phyloP scores from a whole-genome alignment of 2,888 invertebrate genomes.

The Apeira syringaria region DNA sequence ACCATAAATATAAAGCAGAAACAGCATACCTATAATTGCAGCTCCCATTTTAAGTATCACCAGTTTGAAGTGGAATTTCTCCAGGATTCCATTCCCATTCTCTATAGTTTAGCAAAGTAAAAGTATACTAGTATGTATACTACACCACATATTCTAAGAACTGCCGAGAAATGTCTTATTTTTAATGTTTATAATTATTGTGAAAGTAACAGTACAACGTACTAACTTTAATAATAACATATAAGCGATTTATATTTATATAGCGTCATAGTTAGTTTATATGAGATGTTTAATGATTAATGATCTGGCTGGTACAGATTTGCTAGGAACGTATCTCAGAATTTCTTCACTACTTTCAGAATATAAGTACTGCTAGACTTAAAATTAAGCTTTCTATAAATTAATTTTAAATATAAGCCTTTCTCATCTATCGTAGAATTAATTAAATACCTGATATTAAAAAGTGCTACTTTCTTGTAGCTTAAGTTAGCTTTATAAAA shows the following conservation, averaged over 20 bases:
- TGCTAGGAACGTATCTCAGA: slow-evolving; percentile 21
- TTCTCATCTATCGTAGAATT: slow-evolving; percentile 11
- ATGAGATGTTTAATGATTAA: slow-evolving; percentile 1
- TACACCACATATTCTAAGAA: slow-evolving; percentile 7
- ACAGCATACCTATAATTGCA: too few relatives aligned
- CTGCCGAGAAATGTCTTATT: slow-evolving; percentile 39
- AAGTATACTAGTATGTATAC: too few relatives aligned
- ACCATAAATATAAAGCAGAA: too few relatives aligned
- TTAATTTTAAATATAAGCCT: slow-evolving; percentile 19
- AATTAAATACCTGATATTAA: neutral
- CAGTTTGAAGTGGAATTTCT: too few relatives aligned
- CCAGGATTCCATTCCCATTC: too few relatives aligned
- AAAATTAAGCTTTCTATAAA: slow-evolving; percentile 31
- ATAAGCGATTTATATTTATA: too few relatives aligned
- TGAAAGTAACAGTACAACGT: slow-evolving; percentile 17
- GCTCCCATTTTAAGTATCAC: too few relatives aligned
- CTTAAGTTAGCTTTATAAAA: too few relatives aligned
- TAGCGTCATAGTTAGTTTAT: neutral
- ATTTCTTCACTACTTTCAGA: slow-evolving; percentile 21
- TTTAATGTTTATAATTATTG: slow-evolving; percentile 13
- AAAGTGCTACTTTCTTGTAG: slow-evolving; percentile 1
- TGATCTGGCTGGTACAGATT: slow-evolving; percentile 54
- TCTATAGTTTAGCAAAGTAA: too few relatives aligned
- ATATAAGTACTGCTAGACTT: slow-evolving; percentile 13
- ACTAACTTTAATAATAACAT: slow-evolving; percentile 24